Percentiles rank a stretch among this genome's conserved stretches.
phyloP scores from a whole-genome alignment of 2,797 vertebrate genomes.

The Myotis daubentonii region DNA sequence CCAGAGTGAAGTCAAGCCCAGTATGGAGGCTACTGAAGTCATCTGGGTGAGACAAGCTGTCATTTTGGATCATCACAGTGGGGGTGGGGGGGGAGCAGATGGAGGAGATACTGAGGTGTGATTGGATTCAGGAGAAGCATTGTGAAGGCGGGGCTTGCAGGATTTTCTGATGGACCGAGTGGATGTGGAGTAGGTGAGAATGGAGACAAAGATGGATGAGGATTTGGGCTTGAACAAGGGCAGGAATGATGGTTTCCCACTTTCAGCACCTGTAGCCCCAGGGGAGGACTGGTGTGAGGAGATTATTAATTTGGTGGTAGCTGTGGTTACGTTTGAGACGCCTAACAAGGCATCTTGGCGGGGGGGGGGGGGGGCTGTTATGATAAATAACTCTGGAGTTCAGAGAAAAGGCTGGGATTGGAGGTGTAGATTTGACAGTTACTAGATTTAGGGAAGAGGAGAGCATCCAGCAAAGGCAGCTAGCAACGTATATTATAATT shows the following conservation, averaged over 20 bases:
- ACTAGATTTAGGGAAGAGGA: neutral
- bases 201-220: neutral
- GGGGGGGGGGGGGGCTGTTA: neutral
- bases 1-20: neutral
- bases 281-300: too few species aligned
- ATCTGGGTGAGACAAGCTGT: neutral
- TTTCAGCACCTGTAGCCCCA: neutral
- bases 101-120: neutral
- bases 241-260: neutral
- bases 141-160: neutral
- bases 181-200: neutral
- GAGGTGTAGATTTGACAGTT: neutral
- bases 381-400: neutral
- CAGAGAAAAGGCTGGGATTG: neutral
- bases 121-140: neutral
- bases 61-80: neutral
- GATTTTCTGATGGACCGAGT: neutral
- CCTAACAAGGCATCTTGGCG: neutral
- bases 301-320: neutral
- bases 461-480: neutral
- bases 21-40: neutral
- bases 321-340: neutral
- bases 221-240: neutral
- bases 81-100: neutral
- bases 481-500: neutral